phyloP scores from a whole-genome alignment of 2,888 invertebrate species.

The Polymixis lichenea region DNA sequence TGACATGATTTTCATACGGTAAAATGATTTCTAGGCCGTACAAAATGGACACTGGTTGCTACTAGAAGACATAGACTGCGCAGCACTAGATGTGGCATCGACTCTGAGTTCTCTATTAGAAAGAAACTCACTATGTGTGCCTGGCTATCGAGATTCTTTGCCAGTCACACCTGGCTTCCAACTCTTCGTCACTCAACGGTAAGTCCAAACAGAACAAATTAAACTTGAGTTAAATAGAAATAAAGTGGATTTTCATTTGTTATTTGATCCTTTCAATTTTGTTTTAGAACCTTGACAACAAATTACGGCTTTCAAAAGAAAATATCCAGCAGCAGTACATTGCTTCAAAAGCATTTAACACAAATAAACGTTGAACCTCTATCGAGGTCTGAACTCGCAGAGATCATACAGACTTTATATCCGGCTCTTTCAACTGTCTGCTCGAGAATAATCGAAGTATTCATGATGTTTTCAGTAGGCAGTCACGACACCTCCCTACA shows the following conservation, averaged over 20 bases:
- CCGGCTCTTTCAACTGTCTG: constrained; percentile 93
- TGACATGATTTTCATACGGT: not conserved
- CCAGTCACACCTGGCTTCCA: constrained; percentile 96
- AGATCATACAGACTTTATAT: constrained; percentile 93
- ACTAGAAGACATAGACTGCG: constrained; percentile 98
- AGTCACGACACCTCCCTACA: constrained; percentile 90
- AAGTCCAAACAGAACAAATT: constrained; percentile 48
- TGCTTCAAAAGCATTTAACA: constrained; percentile 95
- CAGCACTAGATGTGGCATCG: constrained; percentile 97
- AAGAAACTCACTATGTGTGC: constrained; percentile 95
- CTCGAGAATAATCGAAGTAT: constrained; percentile 95
- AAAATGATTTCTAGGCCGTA: constrained; percentile 91
- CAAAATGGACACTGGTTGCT: constrained; percentile 97
- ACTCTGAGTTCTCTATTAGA: constrained; percentile 96
- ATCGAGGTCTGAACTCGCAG: constrained; percentile 93
- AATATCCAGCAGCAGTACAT: constrained; percentile 91
- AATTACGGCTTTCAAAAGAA: constrained; percentile 91
- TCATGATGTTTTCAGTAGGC: constrained; percentile 94
- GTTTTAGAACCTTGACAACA: constrained; percentile 90
- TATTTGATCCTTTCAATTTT: constrained; percentile 12
- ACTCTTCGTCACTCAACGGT: constrained; percentile 97
- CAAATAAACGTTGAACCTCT: constrained; percentile 95
- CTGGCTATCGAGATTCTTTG: constrained; percentile 96
- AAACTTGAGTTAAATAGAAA: not conserved
- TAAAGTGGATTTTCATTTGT: constrained; percentile 9